Base-by-base conservation (phyloP, 2,113 vertebrate genomes). In the Oncorhynchus gorbuscha region DNA sequence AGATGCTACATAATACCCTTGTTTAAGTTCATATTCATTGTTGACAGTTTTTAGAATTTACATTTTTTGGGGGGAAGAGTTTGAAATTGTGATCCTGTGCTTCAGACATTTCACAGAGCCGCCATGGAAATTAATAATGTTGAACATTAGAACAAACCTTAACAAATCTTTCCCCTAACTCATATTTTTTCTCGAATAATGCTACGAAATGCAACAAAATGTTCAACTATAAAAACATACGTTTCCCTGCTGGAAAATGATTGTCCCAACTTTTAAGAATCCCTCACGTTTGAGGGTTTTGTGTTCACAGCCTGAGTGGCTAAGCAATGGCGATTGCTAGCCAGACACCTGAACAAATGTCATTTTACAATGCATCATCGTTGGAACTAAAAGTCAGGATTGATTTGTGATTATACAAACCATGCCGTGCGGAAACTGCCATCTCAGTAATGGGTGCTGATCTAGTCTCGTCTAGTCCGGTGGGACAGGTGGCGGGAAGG, bases 331-430 rank as follows among this genome's bases (percentile, higher is more conserved):
- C 79, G 80, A 86, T 89, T 76, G 80, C 84, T 59, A 70, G 48
- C 13, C 85, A 81, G 76, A 79, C 77, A 79, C 76, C 73, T 75
- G 75, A 69, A 84, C 72, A 86, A 81, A 89, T 84, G 80, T 69
- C 72, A 73, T 80, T 87, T 87, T 86, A 85, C 76, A 78, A 85
- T 87, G 82, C 78, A 87, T 88, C 84, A 81, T 83, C 76, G 83
- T 55, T 28, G 83, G 81, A 86, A 90, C 88, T 89, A 90, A 91
- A 75, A 92, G 75, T 82, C 71, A n/a, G 69, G 74, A 91, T 89
- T 90, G 88, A 92, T 92, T 89, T 87, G 83, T 84, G 80, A 80
- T 90, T 86, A 88, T 83, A 88, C 83, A 88, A 88, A 89, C 81
- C 79, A 83, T 81, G 87, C 86, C 85, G 88, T 86, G 84, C 69